phyloP scores from a whole-genome alignment of 92 coral and sea anemone genomes.

The Heteractis magnifica region DNA sequence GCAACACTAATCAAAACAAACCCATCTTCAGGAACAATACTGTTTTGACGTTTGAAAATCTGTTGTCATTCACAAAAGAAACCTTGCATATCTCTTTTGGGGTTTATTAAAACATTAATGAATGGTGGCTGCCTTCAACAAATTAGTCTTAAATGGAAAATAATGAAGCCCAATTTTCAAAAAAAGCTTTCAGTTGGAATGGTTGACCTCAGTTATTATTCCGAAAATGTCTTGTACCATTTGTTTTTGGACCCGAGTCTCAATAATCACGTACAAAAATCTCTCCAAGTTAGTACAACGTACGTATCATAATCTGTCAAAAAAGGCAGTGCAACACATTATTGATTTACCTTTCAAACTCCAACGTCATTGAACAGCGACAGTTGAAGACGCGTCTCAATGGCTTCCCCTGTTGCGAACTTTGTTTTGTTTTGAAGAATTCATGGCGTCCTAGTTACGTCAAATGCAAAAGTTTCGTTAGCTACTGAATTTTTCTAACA shows the following conservation, averaged over 20 bases:
- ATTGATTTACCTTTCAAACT: background rate
- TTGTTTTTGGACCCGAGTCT: background rate
- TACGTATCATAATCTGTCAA: background rate
- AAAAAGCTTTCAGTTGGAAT: background rate
- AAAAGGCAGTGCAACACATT: background rate
- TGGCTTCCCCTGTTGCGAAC: conserved; percentile 11
- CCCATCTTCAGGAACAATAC: background rate
- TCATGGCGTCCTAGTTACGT: conserved; percentile 5
- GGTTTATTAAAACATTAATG: background rate
- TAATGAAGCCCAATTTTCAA: background rate
- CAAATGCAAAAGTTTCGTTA: too few relatives aligned
- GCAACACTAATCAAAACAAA: background rate
- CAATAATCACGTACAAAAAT: background rate
- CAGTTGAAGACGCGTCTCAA: conserved; percentile 8
- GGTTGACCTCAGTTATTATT: background rate
- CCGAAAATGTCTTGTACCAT: background rate
- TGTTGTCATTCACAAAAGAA: background rate
- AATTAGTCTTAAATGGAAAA: background rate
- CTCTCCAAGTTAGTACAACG: background rate
- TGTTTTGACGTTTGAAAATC: background rate
- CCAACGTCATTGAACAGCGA: background rate
- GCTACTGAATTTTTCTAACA: too few relatives aligned
- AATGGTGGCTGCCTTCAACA: background rate
- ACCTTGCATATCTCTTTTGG: background rate
- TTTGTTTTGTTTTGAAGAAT: conserved; percentile 2